phyloP scores from a whole-genome alignment of 2,113 vertebrate species.

The Cephalopholis sonnerati region DNA sequence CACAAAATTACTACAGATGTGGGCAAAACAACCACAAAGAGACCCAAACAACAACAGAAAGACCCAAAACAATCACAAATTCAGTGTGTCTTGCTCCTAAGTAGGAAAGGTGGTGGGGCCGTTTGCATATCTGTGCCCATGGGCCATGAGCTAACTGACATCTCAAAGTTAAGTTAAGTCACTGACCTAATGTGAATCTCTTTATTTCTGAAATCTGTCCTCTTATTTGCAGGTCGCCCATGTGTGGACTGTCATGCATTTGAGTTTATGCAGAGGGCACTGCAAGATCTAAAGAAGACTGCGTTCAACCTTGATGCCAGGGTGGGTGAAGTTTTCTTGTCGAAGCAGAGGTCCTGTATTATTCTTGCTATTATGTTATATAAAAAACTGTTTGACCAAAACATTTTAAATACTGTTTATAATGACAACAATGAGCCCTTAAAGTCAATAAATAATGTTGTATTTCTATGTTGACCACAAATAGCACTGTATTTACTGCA shows the following conservation, averaged over 20 bases:
- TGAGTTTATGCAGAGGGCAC: slow-evolving; percentile 98
- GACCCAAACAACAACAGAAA: too few relatives aligned
- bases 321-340: slow-evolving; percentile 79
- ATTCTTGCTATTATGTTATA: too few relatives aligned
- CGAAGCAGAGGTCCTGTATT: background rate
- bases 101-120: too few relatives aligned
- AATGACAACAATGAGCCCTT: background rate
- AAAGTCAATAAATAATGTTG: background rate
- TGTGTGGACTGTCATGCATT: slow-evolving; percentile 98
- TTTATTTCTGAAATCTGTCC: background rate
- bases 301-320: slow-evolving; percentile 92
- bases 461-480: background rate
- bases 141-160: background rate
- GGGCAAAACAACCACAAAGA: too few relatives aligned
- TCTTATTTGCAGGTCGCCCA: slow-evolving; percentile 87
- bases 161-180: background rate
- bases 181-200: background rate
- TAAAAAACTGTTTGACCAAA: background rate
- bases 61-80: too few relatives aligned
- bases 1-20: too few relatives aligned
- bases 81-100: too few relatives aligned
- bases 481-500: too few relatives aligned
- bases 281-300: slow-evolving; percentile 95
- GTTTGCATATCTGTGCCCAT: too few relatives aligned
- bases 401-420: background rate